Conservation (phyloP, 2,888 invertebrate genomes). For the Oasisia sp. region DNA sequence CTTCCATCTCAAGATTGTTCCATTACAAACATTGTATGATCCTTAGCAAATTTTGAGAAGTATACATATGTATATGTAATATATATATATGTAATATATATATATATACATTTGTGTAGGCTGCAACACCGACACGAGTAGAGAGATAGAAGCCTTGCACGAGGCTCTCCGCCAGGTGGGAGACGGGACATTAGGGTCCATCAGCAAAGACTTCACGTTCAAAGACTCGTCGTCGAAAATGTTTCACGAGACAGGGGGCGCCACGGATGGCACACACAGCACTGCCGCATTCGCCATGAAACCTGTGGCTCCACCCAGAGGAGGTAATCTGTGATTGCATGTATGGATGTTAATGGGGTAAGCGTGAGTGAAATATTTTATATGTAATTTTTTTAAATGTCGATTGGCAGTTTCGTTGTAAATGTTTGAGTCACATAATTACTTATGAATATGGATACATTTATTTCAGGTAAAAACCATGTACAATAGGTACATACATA, state of each 20-base stretch:
- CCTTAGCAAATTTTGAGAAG: too few relatives aligned
- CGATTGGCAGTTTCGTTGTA: not conserved
- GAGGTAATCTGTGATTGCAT: not conserved
- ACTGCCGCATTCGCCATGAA: not conserved
- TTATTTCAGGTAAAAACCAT: too few relatives aligned
- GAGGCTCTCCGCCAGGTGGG: slow-evolving; percentile 55
- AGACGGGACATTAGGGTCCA: slow-evolving; percentile 39
- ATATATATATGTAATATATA: not conserved
- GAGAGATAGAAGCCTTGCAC: slow-evolving; percentile 60
- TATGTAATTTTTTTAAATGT: not conserved
- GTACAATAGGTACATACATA: too few relatives aligned
- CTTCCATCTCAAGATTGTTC: too few relatives aligned
- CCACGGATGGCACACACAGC: not conserved
- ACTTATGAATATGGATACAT: too few relatives aligned
- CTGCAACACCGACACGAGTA: slow-evolving; percentile 55
- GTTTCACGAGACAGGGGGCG: not conserved
- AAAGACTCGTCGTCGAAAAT: slow-evolving; percentile 27
- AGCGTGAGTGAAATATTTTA: not conserved
- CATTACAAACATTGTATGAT: too few relatives aligned
- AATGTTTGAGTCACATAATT: not conserved
- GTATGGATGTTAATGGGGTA: not conserved
- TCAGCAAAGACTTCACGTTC: slow-evolving; percentile 27
- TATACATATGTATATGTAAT: not conserved
- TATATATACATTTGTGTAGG: not conserved
- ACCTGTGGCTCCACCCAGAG: slow-evolving; percentile 17